Base-by-base conservation (phyloP, 2,888 invertebrate species). In the Drosophila diplacantha region DNA sequence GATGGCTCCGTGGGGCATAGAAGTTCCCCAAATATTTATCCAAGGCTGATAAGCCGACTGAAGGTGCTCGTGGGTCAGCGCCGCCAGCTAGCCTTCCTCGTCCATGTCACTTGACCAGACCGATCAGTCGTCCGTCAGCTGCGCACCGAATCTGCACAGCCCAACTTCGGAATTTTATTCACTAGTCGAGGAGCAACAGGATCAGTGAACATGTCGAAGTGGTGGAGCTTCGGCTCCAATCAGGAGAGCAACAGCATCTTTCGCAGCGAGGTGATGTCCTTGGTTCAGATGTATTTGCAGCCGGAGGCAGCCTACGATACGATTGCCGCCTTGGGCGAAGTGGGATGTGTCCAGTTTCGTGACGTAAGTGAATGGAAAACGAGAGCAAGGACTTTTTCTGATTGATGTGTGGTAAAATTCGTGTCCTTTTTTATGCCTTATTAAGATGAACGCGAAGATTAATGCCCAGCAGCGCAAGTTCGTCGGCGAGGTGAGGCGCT, bases 241-340 rank as follows among this genome's bases (percentile, higher is more conserved):
- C 51, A 51, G 43, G 61, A 79, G 93, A 61, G 51, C 61, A 93
- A 93, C 89, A 91, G 93, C 80, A 91, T 95, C 90, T 96, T 95
- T 89, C 92, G 96, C 64, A 95, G 95, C 87, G 95, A 96, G 87
- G 93, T 95, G 89, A 96, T 96, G 96, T 93, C 93, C 62, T 89
- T 96, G 80, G 94, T 95, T 90, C 97, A 98, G 90, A 93, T 97
- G 89, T 97, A 96, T 90, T 93, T 97, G 79, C 97, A 97, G 89
- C 95, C 96, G 16, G 97, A 97, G 90, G 95, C 97, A 50, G 96
- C 96, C 1, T 98, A 97, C 89, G 93, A 94, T 79, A 95, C 96
- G 72, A 94, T 98, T 69, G 95, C 97, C 0, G 96, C 97, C 89
- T 90, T 97, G 61, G 97, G 97, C 50, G 97, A 98, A 89, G 93